Evolutionary conservation across 2,888 invertebrate species (phyloP), one percentile per base, ranked within the genome.

Genomic region (Mycalesis mineus): DNA sequence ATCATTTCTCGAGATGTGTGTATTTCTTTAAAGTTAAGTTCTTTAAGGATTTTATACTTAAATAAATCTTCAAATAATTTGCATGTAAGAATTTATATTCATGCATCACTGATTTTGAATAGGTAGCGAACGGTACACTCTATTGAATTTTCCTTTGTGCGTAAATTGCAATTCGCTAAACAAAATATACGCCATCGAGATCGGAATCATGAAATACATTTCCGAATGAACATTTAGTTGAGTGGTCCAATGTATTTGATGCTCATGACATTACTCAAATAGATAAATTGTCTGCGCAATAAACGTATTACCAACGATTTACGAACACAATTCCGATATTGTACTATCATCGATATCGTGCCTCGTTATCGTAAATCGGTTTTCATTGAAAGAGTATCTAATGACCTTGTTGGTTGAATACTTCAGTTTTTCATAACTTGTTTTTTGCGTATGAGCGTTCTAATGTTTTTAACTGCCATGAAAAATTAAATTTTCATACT

Each of bases 271-370:
- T 47, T 15, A 17, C 33, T 15, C 31, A 15, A 15, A 47, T 14
- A 45, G 22, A 28, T 44, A 28, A 8, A 29, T 14, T 44, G 13
- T 28, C 13, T 44, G 44, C n/a, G 44, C 28, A 28, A 42, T 42
- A 42, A 44, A 44, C 44, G 28, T n/a, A 29, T 13, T 44, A 14
- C 28, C 11, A 33, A 33, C 47, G 15, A 47, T 47, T 33, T 47
- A 33, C 47, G 15, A 47, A 33, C 47, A 47, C 31, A 29, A 47
- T 47, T 47, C 15, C 14, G 47, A 47, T 31, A 14, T 15, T 45
- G 14, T 31, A 22, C 22, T 22, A 31, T 45, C 31, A 31, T 45
- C 45, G 14, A 33, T 11, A 47, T 47, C 7, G 9, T 29, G 31
- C 31, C 2, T 47, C 15, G 33, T 47, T 47, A 33, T 47, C 33